phyloP scores from a whole-genome alignment of 53 echinoderm and acorn worm genomes.

The Actinopyga echinites region DNA sequence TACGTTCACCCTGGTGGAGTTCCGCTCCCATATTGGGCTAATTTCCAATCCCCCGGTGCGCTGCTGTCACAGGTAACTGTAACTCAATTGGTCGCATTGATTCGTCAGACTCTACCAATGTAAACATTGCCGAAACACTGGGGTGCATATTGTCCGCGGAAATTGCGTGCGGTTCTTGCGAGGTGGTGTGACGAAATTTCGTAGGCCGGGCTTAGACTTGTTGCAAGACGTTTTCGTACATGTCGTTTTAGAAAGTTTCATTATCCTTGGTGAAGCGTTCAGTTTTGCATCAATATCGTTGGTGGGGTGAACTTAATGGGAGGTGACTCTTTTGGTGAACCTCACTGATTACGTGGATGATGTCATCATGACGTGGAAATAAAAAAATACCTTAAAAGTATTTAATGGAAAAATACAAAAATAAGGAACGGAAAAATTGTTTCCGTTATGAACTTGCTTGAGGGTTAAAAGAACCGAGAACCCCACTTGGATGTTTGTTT shows the following conservation, averaged over 20 bases:
- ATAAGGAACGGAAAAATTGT: too few relatives aligned
- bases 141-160: conserved; percentile 29
- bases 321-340: conserved; percentile 17
- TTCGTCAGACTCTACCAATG: conserved; percentile 10
- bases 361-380: conserved; percentile 19
- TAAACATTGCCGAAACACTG: conserved; percentile 14
- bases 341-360: conserved; percentile 8
- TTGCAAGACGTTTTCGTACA: neutral
- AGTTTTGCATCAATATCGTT: neutral
- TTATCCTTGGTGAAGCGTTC: too few relatives aligned
- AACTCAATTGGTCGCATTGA: conserved; percentile 27
- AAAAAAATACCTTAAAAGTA: too few relatives aligned
- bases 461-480: too few relatives aligned
- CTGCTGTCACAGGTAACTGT: conserved; percentile 24
- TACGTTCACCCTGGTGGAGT: conserved; percentile 6
- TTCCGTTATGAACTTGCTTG: too few relatives aligned
- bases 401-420: too few relatives aligned
- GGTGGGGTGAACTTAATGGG: neutral
- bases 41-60: conserved; percentile 35
- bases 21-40: conserved; percentile 38
- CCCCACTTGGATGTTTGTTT: too few relatives aligned
- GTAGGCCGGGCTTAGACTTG: neutral
- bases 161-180: conserved; percentile 24
- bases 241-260: neutral
- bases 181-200: conserved; percentile 2